Evolutionary conservation across 1,140 invertebrate genomes (phyloP).

Genomic region (Goniozus legneri): DNA sequence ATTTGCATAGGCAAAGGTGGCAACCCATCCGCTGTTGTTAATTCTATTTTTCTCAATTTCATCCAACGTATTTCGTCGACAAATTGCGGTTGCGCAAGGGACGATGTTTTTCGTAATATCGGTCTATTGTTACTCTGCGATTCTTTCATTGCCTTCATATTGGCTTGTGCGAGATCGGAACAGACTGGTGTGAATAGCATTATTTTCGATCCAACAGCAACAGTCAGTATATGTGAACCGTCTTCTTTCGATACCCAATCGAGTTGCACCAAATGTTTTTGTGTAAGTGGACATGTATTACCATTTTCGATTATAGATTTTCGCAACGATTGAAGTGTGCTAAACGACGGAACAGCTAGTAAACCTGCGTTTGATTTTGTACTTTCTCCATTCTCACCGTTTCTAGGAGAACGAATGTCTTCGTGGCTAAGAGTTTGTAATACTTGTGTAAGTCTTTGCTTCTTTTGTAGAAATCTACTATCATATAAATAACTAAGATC

Average conservation of each 20-base stretch:
- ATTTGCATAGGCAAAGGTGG: slow-evolving; percentile 97
- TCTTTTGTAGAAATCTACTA: slow-evolving; percentile 74
- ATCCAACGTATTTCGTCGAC: slow-evolving; percentile 92
- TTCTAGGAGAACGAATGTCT: slow-evolving; percentile 50
- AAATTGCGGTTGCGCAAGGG: slow-evolving; percentile 77
- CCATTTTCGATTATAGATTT: slow-evolving; percentile 88
- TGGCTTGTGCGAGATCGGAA: slow-evolving; percentile 85
- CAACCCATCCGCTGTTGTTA: slow-evolving; percentile 92
- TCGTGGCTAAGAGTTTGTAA: slow-evolving; percentile 60
- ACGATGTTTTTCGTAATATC: slow-evolving; percentile 82
- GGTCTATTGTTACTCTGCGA: slow-evolving; percentile 75
- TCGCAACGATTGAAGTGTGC: slow-evolving; percentile 82
- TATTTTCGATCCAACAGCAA: slow-evolving; percentile 91
- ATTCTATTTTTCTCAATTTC: slow-evolving; percentile 85
- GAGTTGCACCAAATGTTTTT: slow-evolving; percentile 87
- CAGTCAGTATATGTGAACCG: slow-evolving; percentile 95
- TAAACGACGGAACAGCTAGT: slow-evolving; percentile 87
- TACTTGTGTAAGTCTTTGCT: slow-evolving; percentile 71
- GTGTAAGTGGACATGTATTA: slow-evolving; percentile 82
- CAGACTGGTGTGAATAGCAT: slow-evolving; percentile 82
- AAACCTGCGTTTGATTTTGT: slow-evolving; percentile 57
- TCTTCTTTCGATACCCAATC: slow-evolving; percentile 99
- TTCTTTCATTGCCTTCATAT: slow-evolving; percentile 84
- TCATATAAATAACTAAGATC: slow-evolving; percentile 82
- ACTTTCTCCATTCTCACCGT: slow-evolving; percentile 44